Base-by-base conservation (phyloP, 2,113 vertebrate genomes). In the Engystomops pustulosus region DNA sequence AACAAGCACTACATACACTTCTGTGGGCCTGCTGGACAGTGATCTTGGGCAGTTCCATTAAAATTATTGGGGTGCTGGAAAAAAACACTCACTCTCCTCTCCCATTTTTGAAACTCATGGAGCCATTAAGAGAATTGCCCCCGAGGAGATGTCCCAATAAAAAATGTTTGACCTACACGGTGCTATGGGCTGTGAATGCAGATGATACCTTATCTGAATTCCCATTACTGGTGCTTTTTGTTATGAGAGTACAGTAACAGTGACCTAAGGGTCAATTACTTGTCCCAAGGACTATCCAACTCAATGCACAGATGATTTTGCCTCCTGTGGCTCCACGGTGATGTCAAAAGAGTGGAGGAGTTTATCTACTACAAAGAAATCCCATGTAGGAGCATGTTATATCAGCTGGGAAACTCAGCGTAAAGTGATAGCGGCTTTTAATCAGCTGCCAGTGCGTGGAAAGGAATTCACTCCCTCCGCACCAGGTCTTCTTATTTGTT, bases 361-460 rank as follows among this genome's bases (percentile, higher is more conserved):
- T 51, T 38, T n/a, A 77, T 51, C 55, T 36, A 67, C 47, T 84
- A 77, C 71, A 68, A 84, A 47, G 47, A 36, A 53, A 77, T 84
- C 71, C 60, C 81, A 76, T 62, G 74, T 77, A 25, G 47, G 41
- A 62, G 44, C 71, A 68, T 51, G 81, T 84, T 84, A 45, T 84
- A 76, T 84, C 81, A 84, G 81, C 81, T 84, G 81, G 72, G 81
- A 84, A 68, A 76, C 71, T 68, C 41, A 68, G 45, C 27, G 44
- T 84, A 49, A 60, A 65, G 69, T 62, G 81, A 83, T 83, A 83
- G 81, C 51, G 65, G 53, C 69, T 76, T 83, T 77, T 75, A 75
- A 84, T 76, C 71, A 84, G 71, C 81, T 77, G 81, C 81, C 71
- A 83, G 60, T 76, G 36, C 71, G 45, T 77, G 58, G 81, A 84